Evolutionary conservation across 2,888 invertebrate species (phyloP), one percentile per base, ranked within the genome.

Genomic region (Hirtodrosophila duncani): DNA sequence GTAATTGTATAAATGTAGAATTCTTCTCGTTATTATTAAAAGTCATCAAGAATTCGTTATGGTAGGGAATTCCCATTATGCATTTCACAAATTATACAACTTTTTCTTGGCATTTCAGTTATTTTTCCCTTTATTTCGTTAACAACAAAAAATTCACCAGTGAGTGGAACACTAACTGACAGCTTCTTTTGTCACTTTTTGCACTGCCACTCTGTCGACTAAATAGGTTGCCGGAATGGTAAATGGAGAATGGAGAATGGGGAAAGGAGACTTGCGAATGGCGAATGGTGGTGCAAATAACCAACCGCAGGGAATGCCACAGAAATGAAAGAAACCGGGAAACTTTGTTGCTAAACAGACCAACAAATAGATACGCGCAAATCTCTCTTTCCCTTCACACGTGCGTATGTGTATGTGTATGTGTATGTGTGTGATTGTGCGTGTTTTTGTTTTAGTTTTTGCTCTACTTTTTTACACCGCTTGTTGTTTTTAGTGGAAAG

Each of bases 361-460:
- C 68, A 55, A 74, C 74, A 74, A 72, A 74, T 72, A 67, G 59
- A 66, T 59, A 72, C 55, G 69, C n/a, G n/a, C n/a, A n/a, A n/a
- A n/a, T n/a, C n/a, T n/a, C n/a, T n/a, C n/a, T n/a, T n/a, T n/a
- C n/a, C n/a, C n/a, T n/a, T n/a, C n/a, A n/a, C n/a, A n/a, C n/a
- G n/a, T n/a, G n/a, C n/a, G 20, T 37, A 3, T 29, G 10, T 24
- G 10, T 24, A 20, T 16, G 5, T 34, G 9, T 46, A 10, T 24
- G 8, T 43, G 7, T 31, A 5, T 21, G 14, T 43, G 3, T 8
- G 21, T 27, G 6, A 9, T 1, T 20, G 3, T 26, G 7, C 20
- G 14, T 29, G 31, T 33, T n/a, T 45, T 16, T 18, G 34, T 31
- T 16, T 29, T 37, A 17, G 43, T 52, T 66, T 65, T 66, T 61